Conservation (phyloP, 2,113 vertebrate species). For the Poeciliopsis turrubarensis region DNA sequence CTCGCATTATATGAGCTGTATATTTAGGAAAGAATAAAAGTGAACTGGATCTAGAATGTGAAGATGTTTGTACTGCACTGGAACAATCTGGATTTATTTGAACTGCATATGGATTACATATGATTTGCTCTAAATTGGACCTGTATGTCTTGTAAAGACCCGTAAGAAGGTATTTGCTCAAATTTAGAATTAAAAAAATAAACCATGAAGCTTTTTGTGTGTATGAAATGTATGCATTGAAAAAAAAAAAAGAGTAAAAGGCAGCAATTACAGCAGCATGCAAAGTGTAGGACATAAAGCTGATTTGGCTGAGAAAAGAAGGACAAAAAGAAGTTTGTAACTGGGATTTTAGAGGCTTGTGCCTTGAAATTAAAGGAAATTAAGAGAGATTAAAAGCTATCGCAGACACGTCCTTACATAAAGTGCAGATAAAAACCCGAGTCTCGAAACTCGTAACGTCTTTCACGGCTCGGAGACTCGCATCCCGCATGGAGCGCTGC, state of each 20-base stretch:
- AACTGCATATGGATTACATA: not conserved
- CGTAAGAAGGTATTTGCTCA: not conserved
- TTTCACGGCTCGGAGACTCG: constrained; percentile 22
- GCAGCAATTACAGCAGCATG: constrained; percentile 37
- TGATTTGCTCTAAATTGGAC: too few relatives aligned
- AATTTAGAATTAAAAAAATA: not conserved
- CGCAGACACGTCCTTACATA: constrained; percentile 10
- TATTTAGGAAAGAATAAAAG: not conserved
- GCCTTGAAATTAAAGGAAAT: constrained; percentile 1
- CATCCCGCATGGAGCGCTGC: constrained; percentile 18
- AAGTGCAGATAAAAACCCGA: constrained; percentile 1
- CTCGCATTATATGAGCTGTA: too few relatives aligned
- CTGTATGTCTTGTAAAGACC: not conserved
- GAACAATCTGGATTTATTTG: not conserved
- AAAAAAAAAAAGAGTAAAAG: not conserved
- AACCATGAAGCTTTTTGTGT: not conserved
- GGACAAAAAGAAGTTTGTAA: not conserved
- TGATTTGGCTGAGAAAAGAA: not conserved
- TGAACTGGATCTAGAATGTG: not conserved
- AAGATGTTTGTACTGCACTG: not conserved
- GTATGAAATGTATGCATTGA: not conserved
- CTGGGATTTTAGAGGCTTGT: not conserved
- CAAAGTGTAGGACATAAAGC: constrained; percentile 1
- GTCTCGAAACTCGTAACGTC: not conserved
- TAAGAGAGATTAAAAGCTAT: not conserved